A percentile compares a stretch with the other conserved stretches of the same genome.
Evolutionary conservation across 2,888 invertebrate species (phyloP).

Genomic region (Congeria kusceri): DNA sequence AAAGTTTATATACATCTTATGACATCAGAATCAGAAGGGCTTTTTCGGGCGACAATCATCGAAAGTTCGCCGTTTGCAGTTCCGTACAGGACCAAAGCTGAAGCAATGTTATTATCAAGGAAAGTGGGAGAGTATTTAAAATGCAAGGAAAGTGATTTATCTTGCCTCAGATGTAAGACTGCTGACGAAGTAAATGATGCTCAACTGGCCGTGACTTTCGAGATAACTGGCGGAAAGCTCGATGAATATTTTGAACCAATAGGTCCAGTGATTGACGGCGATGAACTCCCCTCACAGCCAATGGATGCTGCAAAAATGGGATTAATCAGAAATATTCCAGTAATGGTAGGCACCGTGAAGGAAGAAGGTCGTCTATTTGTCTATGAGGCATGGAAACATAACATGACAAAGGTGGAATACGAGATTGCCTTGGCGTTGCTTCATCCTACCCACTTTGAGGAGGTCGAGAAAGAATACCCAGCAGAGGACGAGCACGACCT

Average conservation of each 20-base stretch:
- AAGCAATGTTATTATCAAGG: conserved; percentile 65
- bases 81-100: conserved; percentile 66
- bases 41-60: conserved; percentile 67
- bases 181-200: conserved; percentile 71
- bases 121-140: conserved; percentile 54
- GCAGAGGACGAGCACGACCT: conserved; percentile 56
- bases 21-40: conserved; percentile 51
- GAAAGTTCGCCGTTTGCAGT: conserved; percentile 70
- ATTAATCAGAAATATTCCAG: conserved; percentile 68
- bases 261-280: conserved; percentile 77
- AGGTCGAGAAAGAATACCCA: conserved; percentile 66
- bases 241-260: conserved; percentile 77
- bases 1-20: conserved; percentile 70
- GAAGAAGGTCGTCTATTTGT: conserved; percentile 77
- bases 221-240: conserved; percentile 71
- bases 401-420: conserved; percentile 32
- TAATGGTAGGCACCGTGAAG: conserved; percentile 74
- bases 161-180: conserved; percentile 67
- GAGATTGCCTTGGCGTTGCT: conserved; percentile 30
- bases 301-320: conserved; percentile 63
- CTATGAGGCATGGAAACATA: conserved; percentile 63
- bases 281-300: conserved; percentile 66
- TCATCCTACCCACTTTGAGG: conserved; percentile 44
- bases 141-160: conserved; percentile 61
- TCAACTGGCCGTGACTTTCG: conserved; percentile 55